These are phyloP conservation scores for Dugesia japonica DNA, from an alignment of 2,888 invertebrate genomes.

Conservation along the genomic window DNA sequence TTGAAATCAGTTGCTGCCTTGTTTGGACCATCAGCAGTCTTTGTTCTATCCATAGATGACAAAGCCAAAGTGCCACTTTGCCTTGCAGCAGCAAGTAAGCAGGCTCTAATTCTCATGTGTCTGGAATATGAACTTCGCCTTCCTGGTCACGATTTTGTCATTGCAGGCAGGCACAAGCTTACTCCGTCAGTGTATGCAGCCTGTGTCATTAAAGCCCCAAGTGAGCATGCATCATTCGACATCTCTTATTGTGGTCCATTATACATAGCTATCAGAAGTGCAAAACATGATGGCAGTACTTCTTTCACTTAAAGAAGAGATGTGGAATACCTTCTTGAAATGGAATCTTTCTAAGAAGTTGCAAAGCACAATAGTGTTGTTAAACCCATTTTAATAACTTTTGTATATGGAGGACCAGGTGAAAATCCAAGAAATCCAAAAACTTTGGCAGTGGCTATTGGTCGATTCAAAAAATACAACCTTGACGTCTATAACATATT, in stretches of 20 bases:
- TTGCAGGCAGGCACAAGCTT: constrained; percentile 40
- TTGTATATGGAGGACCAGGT: no score
- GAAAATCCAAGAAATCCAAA: no score
- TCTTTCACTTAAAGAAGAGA: neutral
- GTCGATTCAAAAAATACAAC: no score
- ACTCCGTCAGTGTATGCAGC: constrained; percentile 37
- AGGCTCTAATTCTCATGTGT: constrained; percentile 40
- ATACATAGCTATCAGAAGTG: neutral
- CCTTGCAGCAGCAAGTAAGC: constrained; percentile 44
- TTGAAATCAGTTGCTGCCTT: constrained; percentile 10
- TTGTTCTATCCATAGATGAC: constrained; percentile 40
- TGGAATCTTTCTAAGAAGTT: no score
- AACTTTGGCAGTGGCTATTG: no score
- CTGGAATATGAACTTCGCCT: constrained; percentile 35
- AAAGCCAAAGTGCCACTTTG: constrained; percentile 44
- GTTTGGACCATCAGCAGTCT: constrained; percentile 37
- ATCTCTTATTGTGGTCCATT: neutral
- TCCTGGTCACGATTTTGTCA: constrained; percentile 35
- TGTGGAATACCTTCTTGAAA: no score
- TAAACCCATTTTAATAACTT: no score
- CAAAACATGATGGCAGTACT: neutral
- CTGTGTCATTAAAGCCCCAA: neutral
- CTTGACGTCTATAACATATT: no score
- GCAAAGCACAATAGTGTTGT: no score
- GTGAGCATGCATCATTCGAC: neutral